Base-by-base conservation (phyloP, 1,140 invertebrate genomes). In the Trichonephila clavata region DNA sequence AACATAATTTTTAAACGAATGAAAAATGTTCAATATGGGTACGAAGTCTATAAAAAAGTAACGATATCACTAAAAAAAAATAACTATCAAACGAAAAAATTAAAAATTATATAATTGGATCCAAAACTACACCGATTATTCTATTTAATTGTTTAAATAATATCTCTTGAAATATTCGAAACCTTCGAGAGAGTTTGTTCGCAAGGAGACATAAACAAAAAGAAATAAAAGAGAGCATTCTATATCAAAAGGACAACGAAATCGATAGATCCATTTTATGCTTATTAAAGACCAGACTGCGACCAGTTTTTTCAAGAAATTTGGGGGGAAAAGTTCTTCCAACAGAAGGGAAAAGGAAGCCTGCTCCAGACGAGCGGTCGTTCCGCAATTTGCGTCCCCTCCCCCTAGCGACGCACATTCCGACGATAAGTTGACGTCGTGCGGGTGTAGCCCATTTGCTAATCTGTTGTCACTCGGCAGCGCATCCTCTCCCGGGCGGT, bases 391-490 rank as follows among this genome's bases (percentile, higher is more conserved):
- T 86, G 59, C n/a, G 16, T 20, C 59, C 84, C 21, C 61, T 60
- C 60, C 61, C 27, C 27, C 57, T 60, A 24, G 59, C n/a, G 50
- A 61, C 65, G 24, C n/a, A 61, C 57, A 32, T 32, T 86, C 57
- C 50, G 27, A 39, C 71, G 71, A 77, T 86, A 61, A 57, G 43
- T 50, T 24, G 32, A 59, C 81, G 81, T 86, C 59, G 59, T 50
- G 50, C 59, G 84, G 57, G 71, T 39, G 61, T 68, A 21, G 59
- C 88, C 43, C 43, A 57, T 90, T 90, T 57, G 32, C 88, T 80
- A 90, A 90, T 90, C 88, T 90, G 88, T 80, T 90, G 88, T 90
- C 88, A 80, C 65, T 43, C 68, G 27, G 32, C 61, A n/a, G 65
- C 61, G 20, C 86, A 89, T 89, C 86, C 65, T 43, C 61, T 50